Evolutionary conservation across 2,888 invertebrate species (phyloP).

Genomic region (Leptinotarsa haldemani): DNA sequence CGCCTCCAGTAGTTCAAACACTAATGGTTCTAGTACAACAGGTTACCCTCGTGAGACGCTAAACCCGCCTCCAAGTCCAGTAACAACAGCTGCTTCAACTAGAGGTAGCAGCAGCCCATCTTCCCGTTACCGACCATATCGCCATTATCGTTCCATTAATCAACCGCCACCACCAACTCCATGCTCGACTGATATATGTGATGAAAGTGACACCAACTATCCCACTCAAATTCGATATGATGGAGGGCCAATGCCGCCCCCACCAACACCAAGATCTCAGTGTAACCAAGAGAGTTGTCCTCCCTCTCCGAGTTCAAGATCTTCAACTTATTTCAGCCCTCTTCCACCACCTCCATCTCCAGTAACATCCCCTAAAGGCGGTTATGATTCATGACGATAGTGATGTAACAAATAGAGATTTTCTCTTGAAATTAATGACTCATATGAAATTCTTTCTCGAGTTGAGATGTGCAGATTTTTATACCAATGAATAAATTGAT

Average conservation of each 20-base stretch:
- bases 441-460: neutral
- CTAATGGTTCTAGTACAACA: conserved; percentile 67
- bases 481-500: neutral
- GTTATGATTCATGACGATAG: conserved; percentile 62
- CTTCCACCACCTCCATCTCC: conserved; percentile 90
- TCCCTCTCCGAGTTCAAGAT: conserved; percentile 78
- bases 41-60: conserved; percentile 86
- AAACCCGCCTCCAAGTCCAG: conserved; percentile 93
- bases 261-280: conserved; percentile 80
- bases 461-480: neutral
- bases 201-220: conserved; percentile 85
- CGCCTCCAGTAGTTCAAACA: conserved; percentile 74
- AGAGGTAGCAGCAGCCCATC: conserved; percentile 68
- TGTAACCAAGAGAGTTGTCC: conserved; percentile 80
- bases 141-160: conserved; percentile 73
- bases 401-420: neutral
- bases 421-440: neutral
- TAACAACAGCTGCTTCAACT: conserved; percentile 76
- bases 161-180: conserved; percentile 95
- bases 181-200: conserved; percentile 93
- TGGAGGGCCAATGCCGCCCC: conserved; percentile 80
- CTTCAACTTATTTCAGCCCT: conserved; percentile 83
- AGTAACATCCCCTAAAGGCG: conserved; percentile 71
- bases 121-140: conserved; percentile 68
- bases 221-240: conserved; percentile 73